Evolutionary conservation across 2,888 invertebrate genomes (phyloP).

Genomic region (Kuschelorhynchus macadamiae): DNA sequence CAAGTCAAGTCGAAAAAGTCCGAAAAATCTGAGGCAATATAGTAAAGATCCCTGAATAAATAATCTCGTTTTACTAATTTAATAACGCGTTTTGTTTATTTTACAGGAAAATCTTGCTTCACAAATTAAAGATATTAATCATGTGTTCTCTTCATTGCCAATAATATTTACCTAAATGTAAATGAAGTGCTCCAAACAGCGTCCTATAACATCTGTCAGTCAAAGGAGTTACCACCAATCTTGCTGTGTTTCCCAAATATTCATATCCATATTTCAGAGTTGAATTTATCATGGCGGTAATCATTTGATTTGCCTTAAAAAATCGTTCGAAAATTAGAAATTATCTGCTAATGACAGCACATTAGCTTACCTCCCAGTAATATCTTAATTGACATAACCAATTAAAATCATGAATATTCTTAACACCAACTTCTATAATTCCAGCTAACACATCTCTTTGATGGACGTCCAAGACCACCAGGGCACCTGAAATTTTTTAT

Average conservation of each 20-base stretch:
- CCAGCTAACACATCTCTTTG: conserved; percentile 88
- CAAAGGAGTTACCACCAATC: conserved; percentile 93
- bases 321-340: neutral
- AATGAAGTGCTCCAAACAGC: conserved; percentile 90
- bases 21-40: too few relatives aligned
- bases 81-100: too few relatives aligned
- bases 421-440: conserved; percentile 76
- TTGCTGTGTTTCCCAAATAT: conserved; percentile 90
- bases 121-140: too few relatives aligned
- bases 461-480: conserved; percentile 94
- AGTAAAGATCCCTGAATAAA: too few relatives aligned
- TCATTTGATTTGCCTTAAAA: conserved; percentile 67
- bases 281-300: conserved; percentile 92
- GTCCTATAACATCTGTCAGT: conserved; percentile 95
- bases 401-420: conserved; percentile 85
- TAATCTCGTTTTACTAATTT: too few relatives aligned
- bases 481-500: conserved; percentile 79
- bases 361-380: conserved; percentile 80
- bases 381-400: conserved; percentile 92
- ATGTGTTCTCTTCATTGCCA: too few relatives aligned
- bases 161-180: conserved; percentile 86
- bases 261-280: conserved; percentile 92
- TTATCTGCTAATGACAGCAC: too few relatives aligned
- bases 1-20: too few relatives aligned
- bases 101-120: too few relatives aligned